Percentiles rank a stretch among this genome's conserved stretches.
Conservation (phyloP, 2,113 vertebrate genomes). For the Ptilonorhynchus violaceus region DNA sequence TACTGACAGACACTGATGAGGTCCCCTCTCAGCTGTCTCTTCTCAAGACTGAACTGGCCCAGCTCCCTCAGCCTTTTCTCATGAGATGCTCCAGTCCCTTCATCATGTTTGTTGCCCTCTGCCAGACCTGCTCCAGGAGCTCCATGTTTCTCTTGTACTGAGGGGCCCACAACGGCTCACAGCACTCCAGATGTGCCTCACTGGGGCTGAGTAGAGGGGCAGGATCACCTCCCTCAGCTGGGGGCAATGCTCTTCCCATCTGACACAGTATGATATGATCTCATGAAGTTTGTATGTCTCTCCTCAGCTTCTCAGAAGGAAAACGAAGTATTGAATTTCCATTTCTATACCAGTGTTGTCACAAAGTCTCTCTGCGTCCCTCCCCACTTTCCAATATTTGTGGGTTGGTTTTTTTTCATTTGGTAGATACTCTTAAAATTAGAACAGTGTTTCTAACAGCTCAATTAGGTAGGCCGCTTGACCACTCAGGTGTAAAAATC, state of each 20-base stretch:
- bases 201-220: background rate
- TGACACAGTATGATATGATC: background rate
- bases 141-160: background rate
- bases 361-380: background rate
- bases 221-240: background rate
- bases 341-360: background rate
- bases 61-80: background rate
- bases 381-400: background rate
- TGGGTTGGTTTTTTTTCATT: background rate
- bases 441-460: background rate
- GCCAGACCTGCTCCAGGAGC: background rate
- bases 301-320: background rate
- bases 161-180: background rate
- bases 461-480: background rate
- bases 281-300: background rate
- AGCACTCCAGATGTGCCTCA: background rate
- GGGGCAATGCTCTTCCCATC: background rate
- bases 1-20: background rate
- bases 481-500: background rate
- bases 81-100: background rate
- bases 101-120: background rate
- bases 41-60: background rate
- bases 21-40: background rate
- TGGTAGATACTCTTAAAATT: background rate
- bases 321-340: background rate